phyloP scores from a whole-genome alignment of 2,888 invertebrate species.

The Archips crataeganus region DNA sequence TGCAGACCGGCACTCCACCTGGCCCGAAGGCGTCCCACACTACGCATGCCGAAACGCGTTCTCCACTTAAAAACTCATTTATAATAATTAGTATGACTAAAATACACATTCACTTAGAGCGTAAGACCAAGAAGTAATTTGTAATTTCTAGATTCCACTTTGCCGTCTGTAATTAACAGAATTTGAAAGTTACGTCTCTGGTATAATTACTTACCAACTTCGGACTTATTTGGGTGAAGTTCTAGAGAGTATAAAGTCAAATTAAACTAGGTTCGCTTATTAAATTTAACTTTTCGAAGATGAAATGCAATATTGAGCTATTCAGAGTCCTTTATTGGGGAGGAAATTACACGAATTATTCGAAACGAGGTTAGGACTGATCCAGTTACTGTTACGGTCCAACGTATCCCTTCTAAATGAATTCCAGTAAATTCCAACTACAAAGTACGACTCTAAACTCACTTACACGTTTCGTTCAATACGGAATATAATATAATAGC shows the following conservation, averaged over 20 bases:
- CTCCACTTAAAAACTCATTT: no score
- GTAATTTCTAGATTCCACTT: slow-evolving; percentile 31
- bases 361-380: slow-evolving; percentile 35
- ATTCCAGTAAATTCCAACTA: slow-evolving; percentile 21
- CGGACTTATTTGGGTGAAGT: slow-evolving; percentile 12
- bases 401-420: slow-evolving; percentile 29
- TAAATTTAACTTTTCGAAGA: slow-evolving; percentile 28
- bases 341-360: slow-evolving; percentile 38
- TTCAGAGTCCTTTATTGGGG: slow-evolving; percentile 31
- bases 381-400: slow-evolving; percentile 33
- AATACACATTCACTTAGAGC: not conserved
- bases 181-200: slow-evolving; percentile 28
- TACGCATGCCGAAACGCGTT: no score
- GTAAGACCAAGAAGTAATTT: slow-evolving; percentile 13
- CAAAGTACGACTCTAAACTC: slow-evolving; percentile 16
- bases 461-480: not conserved
- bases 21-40: no score
- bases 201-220: slow-evolving; percentile 31
- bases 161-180: slow-evolving; percentile 15
- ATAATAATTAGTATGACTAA: no score
- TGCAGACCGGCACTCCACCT: no score
- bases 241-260: slow-evolving; percentile 14
- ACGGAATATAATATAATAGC: not conserved
- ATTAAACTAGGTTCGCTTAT: slow-evolving; percentile 32
- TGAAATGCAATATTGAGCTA: slow-evolving; percentile 26